phyloP scores from a whole-genome alignment of 2,797 vertebrate genomes.

The Chelidonichthys spinosus region DNA sequence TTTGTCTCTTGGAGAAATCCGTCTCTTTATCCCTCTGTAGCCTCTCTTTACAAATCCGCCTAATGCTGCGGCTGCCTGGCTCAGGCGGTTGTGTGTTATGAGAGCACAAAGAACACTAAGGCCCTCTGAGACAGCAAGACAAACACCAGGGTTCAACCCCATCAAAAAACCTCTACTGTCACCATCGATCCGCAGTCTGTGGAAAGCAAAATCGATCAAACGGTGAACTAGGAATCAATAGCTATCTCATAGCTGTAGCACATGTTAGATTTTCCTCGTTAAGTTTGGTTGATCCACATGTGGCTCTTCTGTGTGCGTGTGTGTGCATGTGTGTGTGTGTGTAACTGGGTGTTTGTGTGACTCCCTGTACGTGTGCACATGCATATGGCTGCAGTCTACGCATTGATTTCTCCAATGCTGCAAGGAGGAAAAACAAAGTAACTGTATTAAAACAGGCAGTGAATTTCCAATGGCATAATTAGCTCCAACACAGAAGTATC shows the following conservation, averaged over 20 bases:
- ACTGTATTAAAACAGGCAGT: slow-evolving; percentile 71
- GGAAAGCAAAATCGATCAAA: slow-evolving; percentile 80
- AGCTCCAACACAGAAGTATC: slow-evolving; percentile 19
- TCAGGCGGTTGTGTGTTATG: slow-evolving; percentile 74
- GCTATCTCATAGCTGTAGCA: slow-evolving; percentile 77
- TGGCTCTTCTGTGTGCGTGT: slow-evolving; percentile 33
- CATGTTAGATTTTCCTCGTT: slow-evolving; percentile 77
- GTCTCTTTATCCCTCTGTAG: slow-evolving; percentile 55
- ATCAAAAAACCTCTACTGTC: slow-evolving; percentile 81
- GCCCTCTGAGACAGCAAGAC: slow-evolving; percentile 79
- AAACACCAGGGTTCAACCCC: slow-evolving; percentile 81
- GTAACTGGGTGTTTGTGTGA: slow-evolving; percentile 30
- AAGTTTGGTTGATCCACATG: slow-evolving; percentile 71
- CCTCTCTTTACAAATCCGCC: slow-evolving; percentile 62
- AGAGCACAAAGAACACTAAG: slow-evolving; percentile 77
- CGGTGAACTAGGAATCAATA: slow-evolving; percentile 82
- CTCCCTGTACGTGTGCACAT: slow-evolving; percentile 43
- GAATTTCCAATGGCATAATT: slow-evolving; percentile 58
- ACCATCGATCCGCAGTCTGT: slow-evolving; percentile 74
- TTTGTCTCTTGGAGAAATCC: slow-evolving; percentile 67
- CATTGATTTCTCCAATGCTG: slow-evolving; percentile 72
- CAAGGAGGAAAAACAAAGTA: slow-evolving; percentile 68
- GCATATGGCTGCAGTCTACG: slow-evolving; percentile 50
- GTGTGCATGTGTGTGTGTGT: background rate
- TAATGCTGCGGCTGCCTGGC: slow-evolving; percentile 55